These are phyloP conservation scores for Diacarnus erythraeanus DNA, from an alignment of 37 sponge, comb jelly and placozoan species.

Conservation along the genomic window DNA sequence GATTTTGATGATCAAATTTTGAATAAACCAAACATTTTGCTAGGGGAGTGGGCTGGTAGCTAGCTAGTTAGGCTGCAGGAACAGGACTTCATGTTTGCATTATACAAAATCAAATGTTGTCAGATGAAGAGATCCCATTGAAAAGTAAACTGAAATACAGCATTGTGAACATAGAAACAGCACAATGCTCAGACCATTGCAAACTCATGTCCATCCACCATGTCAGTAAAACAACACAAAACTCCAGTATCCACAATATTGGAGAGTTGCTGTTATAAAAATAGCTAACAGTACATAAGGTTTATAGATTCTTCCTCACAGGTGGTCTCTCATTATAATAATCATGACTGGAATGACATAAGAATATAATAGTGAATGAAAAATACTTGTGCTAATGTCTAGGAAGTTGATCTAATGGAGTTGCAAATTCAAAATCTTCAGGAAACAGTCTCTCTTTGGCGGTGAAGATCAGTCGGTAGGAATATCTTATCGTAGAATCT, in stretches of 20 bases:
- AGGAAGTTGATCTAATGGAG: conserved; percentile 77
- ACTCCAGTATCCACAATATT: too few relatives aligned
- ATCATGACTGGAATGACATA: neutral
- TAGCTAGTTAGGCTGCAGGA: neutral
- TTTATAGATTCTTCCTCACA: too few relatives aligned
- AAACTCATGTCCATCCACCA: too few relatives aligned
- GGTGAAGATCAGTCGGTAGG: conserved; percentile 86
- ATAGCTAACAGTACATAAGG: too few relatives aligned
- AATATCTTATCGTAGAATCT: conserved; percentile 94
- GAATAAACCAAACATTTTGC: neutral
- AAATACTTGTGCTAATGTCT: conserved; percentile 51
- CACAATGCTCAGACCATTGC: neutral
- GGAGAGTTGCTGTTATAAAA: too few relatives aligned
- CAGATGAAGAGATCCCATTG: conserved; percentile 8
- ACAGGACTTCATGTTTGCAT: neutral
- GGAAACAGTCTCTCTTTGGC: conserved; percentile 84
- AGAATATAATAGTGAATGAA: neutral
- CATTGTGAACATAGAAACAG: conserved; percentile 6
- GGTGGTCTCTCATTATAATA: neutral
- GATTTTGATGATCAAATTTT: too few relatives aligned
- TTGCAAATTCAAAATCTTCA: conserved; percentile 71
- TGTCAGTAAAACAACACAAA: too few relatives aligned
- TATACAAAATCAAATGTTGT: neutral
- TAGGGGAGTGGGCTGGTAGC: neutral
- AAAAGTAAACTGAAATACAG: neutral